These are phyloP conservation scores for Argyresthia goedartella DNA, from an alignment of 2,888 invertebrate genomes.

Conservation along the genomic window DNA sequence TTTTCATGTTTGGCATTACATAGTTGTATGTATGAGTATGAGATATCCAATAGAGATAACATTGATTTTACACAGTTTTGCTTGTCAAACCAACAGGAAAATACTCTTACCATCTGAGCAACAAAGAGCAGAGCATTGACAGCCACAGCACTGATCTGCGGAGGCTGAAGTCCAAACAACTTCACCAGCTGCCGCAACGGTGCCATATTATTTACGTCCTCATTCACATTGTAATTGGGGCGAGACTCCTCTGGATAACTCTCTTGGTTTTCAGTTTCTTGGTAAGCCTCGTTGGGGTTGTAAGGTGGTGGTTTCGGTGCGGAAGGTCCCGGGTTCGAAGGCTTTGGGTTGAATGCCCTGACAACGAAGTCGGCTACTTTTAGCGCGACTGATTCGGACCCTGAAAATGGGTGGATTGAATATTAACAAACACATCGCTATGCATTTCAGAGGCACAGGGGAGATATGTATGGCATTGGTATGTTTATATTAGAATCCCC, in stretches of 20 bases:
- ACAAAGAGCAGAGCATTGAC: slow-evolving; percentile 87
- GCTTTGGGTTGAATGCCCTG: slow-evolving; percentile 38
- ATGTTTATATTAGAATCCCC: too few relatives aligned
- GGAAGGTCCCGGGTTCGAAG: slow-evolving; percentile 22
- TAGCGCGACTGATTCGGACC: slow-evolving; percentile 52
- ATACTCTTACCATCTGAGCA: slow-evolving; percentile 80
- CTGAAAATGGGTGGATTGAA: slow-evolving; percentile 24
- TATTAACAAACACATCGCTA: too few relatives aligned
- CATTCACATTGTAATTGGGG: slow-evolving; percentile 35
- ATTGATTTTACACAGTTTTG: too few relatives aligned
- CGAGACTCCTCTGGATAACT: slow-evolving; percentile 24
- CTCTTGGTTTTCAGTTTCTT: slow-evolving; percentile 20
- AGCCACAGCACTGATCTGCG: slow-evolving; percentile 84
- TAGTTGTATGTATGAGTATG: too few relatives aligned
- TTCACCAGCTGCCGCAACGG: slow-evolving; percentile 68
- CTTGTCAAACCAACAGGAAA: too few relatives aligned
- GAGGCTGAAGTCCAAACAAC: slow-evolving; percentile 81
- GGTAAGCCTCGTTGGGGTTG: slow-evolving; percentile 16
- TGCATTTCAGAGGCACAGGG: too few relatives aligned
- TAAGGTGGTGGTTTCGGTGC: slow-evolving; percentile 18
- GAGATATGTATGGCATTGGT: too few relatives aligned
- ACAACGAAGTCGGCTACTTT: slow-evolving; percentile 63
- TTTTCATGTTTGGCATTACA: too few relatives aligned
- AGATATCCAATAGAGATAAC: too few relatives aligned
- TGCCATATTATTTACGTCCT: slow-evolving; percentile 66